Percentiles rank a stretch among this genome's conserved stretches.
Conservation (phyloP, 2,888 invertebrate species). For the Serrognathus titanus region DNA sequence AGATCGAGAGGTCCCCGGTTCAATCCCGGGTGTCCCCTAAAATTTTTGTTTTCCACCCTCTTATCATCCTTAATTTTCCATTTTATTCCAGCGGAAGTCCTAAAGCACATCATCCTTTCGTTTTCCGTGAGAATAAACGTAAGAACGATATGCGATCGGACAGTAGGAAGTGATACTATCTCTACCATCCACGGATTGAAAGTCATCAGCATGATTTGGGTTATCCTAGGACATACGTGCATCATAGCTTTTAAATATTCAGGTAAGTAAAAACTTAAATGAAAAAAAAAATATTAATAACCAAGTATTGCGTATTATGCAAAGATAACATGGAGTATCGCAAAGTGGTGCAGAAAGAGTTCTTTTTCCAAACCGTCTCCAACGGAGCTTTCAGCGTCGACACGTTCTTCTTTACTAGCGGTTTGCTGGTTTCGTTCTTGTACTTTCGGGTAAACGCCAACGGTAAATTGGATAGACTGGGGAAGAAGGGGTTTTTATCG, state of each 20-base stretch:
- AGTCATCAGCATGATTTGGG: constrained; percentile 63
- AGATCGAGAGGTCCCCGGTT: constrained; percentile 75
- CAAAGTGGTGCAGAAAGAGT: constrained; percentile 69
- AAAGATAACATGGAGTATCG: constrained; percentile 73
- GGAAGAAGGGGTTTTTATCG: constrained; percentile 59
- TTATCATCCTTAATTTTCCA: not conserved
- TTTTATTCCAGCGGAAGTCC: constrained; percentile 52
- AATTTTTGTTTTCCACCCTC: too few relatives aligned
- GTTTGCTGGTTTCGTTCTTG: constrained; percentile 78
- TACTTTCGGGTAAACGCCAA: constrained; percentile 78
- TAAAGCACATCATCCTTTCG: constrained; percentile 69
- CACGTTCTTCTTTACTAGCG: constrained; percentile 78
- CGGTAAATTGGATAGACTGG: constrained; percentile 66
- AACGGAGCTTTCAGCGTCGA: constrained; percentile 80
- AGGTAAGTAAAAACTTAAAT: constrained; percentile 40
- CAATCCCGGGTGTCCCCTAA: constrained; percentile 70
- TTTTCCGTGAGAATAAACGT: constrained; percentile 76
- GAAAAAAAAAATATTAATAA: not conserved
- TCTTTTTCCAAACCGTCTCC: constrained; percentile 74
- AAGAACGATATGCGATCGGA: constrained; percentile 75
- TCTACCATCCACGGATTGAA: constrained; percentile 66
- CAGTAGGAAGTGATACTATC: constrained; percentile 76
- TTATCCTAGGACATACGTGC: constrained; percentile 70
- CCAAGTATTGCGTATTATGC: not conserved
- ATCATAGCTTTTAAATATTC: constrained; percentile 81